Conservation (phyloP, 2,888 invertebrate genomes). For the Orthosia gothica region DNA sequence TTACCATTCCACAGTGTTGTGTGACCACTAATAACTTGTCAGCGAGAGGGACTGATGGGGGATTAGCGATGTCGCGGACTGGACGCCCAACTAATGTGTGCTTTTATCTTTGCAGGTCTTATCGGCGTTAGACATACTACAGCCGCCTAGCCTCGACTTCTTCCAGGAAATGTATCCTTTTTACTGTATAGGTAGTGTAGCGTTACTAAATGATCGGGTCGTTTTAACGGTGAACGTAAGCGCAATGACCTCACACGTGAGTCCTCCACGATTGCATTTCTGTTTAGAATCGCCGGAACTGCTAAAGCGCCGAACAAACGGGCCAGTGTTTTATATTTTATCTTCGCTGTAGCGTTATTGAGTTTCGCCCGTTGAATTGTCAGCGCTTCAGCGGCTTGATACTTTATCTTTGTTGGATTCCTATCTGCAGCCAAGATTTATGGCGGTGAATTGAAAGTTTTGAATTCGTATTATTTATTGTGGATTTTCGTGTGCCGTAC, state of each 20-base stretch:
- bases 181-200: constrained; percentile 65
- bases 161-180: constrained; percentile 99
- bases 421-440: constrained; percentile 72
- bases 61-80: constrained; percentile 40
- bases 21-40: constrained; percentile 71
- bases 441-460: constrained; percentile 68
- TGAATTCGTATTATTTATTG: constrained; percentile 64
- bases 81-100: constrained; percentile 50
- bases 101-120: constrained; percentile 95
- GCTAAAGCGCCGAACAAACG: constrained; percentile 66
- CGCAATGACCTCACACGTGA: constrained; percentile 77
- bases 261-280: constrained; percentile 73
- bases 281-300: constrained; percentile 71
- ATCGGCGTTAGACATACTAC: constrained; percentile 99
- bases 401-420: constrained; percentile 76
- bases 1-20: constrained; percentile 67
- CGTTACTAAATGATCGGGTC: constrained; percentile 64
- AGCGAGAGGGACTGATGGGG: constrained; percentile 51
- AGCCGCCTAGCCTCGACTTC: constrained; percentile 99
- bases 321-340: constrained; percentile 71
- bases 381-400: constrained; percentile 71
- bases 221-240: constrained; percentile 75
- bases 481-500: constrained; percentile 56
- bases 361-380: constrained; percentile 73
- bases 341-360: constrained; percentile 71